Evolutionary conservation across 2,113 vertebrate genomes (phyloP).

Genomic region (Pteronura brasiliensis): DNA sequence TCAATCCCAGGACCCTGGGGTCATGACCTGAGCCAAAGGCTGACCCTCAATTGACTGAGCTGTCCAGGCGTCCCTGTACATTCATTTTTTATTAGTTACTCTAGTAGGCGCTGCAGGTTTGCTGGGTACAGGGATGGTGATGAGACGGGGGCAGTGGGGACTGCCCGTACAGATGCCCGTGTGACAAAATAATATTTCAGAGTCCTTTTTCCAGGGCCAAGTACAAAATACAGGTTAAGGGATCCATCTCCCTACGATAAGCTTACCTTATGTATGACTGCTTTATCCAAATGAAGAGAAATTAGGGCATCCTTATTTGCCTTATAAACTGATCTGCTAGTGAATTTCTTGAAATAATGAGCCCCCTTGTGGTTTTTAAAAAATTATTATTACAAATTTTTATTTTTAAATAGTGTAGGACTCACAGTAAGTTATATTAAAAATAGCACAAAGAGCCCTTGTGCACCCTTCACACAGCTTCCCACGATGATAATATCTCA

Average conservation of each 20-base stretch:
- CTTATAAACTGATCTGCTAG: constrained; percentile 19
- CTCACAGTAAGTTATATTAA: constrained; percentile 27
- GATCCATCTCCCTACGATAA: not conserved
- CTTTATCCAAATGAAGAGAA: not conserved
- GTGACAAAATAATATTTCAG: not conserved
- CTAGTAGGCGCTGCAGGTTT: not conserved
- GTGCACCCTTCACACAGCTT: not conserved
- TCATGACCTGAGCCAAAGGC: not conserved
- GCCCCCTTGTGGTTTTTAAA: constrained; percentile 50
- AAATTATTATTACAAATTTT: constrained; percentile 1
- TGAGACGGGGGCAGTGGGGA: rapidly evolving
- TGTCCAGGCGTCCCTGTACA: not conserved
- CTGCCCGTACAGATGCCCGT: rapidly evolving
- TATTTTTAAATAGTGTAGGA: not conserved
- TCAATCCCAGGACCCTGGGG: not conserved
- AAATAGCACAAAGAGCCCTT: not conserved
- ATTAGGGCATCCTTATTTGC: constrained; percentile 19
- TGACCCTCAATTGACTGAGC: not conserved
- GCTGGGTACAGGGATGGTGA: not conserved
- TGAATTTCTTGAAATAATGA: constrained; percentile 52
- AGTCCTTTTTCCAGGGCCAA: not conserved
- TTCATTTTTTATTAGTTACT: not conserved
- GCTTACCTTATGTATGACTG: not conserved
- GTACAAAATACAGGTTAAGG: not conserved
- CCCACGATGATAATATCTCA: not conserved